Base-by-base conservation (phyloP, 2,888 invertebrate species). In the Napeogenes inachia region DNA sequence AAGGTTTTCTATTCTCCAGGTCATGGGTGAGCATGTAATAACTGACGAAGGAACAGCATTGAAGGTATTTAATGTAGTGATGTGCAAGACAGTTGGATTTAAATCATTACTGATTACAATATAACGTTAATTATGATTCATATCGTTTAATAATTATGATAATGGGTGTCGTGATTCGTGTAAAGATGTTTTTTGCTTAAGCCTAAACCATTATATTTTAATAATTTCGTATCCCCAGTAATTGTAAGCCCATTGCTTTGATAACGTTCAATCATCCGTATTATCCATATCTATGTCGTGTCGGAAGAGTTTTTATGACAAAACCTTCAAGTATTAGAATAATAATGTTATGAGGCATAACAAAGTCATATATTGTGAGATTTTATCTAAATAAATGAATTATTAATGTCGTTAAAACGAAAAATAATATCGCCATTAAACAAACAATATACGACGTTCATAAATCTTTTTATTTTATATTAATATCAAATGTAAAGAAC, bases 241-340 rank as follows among this genome's bases (percentile, higher is more conserved):
- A 42, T 42, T 42, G 42, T 42, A 35, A 33, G 30, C 46, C 58
- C 60, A n/a, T 59, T 35, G 56, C 45, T 53, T 45, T 72, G 71
- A 73, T 77, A 76, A 73, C 64, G 65, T 54, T 63, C 74, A 77
- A 76, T 76, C 71, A 70, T 67, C 68, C 71, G 73, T 68, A 75
- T 75, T 74, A 74, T 71, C 69, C 71, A 64, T 69, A 62, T 67
- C 69, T 66, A 72, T 73, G 67, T 73, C 67, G 57, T 59, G 56
- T 64, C 77, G 84, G 84, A 85, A 87, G 79, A 77, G 70, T 84
- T 84, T 84, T 86, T 86, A 72, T 74, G 70, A 55, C 46, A 71
- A 76, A 82, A 77, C 83, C 81, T 85, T 82, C 80, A 73, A 67
- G 70, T 71, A 21, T 21, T 21, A 21, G 21, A 21, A 21, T 21